phyloP scores from a whole-genome alignment of 1,140 invertebrate species.

The Drosophila varians region DNA sequence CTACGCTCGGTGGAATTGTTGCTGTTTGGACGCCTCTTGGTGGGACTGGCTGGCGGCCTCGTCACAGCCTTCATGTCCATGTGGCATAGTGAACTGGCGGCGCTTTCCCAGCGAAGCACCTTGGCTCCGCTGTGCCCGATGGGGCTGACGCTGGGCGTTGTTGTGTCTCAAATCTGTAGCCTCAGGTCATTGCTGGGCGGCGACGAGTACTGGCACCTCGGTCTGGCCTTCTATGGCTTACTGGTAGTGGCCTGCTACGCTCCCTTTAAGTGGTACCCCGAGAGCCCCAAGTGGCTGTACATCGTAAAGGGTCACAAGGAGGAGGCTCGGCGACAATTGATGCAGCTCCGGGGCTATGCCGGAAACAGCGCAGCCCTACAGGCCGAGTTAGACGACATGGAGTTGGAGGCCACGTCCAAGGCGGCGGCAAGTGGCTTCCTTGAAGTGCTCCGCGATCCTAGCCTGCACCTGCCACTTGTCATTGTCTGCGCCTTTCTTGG shows the following conservation, averaged over 20 bases:
- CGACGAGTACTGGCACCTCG: slow-evolving; percentile 87
- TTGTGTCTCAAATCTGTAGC: slow-evolving; percentile 88
- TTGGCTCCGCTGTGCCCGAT: slow-evolving; percentile 93
- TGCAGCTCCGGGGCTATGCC: slow-evolving; percentile 51
- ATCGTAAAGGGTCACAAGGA: slow-evolving; percentile 87
- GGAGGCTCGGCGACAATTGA: slow-evolving; percentile 84
- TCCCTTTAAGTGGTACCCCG: slow-evolving; percentile 88
- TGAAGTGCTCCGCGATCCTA: slow-evolving; percentile 48
- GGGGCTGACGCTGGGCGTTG: slow-evolving; percentile 91
- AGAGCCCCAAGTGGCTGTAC: slow-evolving; percentile 94
- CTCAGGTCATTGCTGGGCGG: slow-evolving; percentile 84
- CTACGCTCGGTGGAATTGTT: slow-evolving; percentile 89
- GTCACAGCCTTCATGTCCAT: slow-evolving; percentile 92
- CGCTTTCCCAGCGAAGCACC: slow-evolving; percentile 89
- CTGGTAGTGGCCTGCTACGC: slow-evolving; percentile 85
- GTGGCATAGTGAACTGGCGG: slow-evolving; percentile 93
- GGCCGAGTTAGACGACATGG: slow-evolving; percentile 83
- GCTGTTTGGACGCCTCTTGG: slow-evolving; percentile 88
- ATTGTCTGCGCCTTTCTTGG: slow-evolving; percentile 89
- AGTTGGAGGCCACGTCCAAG: slow-evolving; percentile 63
- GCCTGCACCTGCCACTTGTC: slow-evolving; percentile 86
- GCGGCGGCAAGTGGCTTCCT: slow-evolving; percentile 85
- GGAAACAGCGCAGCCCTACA: slow-evolving; percentile 67
- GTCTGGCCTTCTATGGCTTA: slow-evolving; percentile 87
- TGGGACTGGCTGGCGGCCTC: slow-evolving; percentile 89